Conservation (phyloP, 2,888 invertebrate species). For the Gymnoscelis rufifasciata region DNA sequence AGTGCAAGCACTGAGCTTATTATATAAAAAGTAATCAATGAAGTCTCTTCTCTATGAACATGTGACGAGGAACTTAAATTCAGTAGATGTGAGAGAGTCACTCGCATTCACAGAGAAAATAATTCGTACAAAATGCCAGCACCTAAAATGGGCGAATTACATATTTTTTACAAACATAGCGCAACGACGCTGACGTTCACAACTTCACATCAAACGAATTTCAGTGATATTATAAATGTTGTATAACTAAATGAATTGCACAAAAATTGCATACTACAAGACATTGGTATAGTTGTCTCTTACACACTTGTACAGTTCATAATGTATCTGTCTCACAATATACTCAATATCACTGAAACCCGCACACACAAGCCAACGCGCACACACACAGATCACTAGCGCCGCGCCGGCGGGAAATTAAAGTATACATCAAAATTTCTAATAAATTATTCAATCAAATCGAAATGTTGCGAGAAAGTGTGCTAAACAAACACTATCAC, state of each 20-base stretch:
- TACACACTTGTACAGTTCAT: neutral
- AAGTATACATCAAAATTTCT: neutral
- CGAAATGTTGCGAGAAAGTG: too few relatives aligned
- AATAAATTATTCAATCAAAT: too few relatives aligned
- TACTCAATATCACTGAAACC: neutral
- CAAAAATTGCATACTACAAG: neutral
- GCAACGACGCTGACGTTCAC: slow-evolving; percentile 15
- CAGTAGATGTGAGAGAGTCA: neutral
- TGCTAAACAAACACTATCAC: too few relatives aligned
- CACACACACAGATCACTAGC: neutral
- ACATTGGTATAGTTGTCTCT: neutral
- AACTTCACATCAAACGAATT: slow-evolving; percentile 15
- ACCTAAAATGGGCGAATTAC: slow-evolving; percentile 33
- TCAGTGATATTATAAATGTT: slow-evolving; percentile 16
- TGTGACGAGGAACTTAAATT: neutral
- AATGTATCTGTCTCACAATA: neutral
- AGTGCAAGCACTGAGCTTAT: slow-evolving; percentile 48
- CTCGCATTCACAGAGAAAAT: slow-evolving; percentile 39
- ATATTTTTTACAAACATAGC: slow-evolving; percentile 25
- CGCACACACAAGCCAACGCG: neutral
- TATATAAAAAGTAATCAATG: slow-evolving; percentile 37
- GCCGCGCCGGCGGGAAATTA: neutral
- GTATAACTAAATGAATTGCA: too few relatives aligned
- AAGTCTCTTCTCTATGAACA: slow-evolving; percentile 42
- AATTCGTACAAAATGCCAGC: slow-evolving; percentile 38